phyloP scores from a whole-genome alignment of 2,797 vertebrate genomes.

The Harpagifer antarcticus region DNA sequence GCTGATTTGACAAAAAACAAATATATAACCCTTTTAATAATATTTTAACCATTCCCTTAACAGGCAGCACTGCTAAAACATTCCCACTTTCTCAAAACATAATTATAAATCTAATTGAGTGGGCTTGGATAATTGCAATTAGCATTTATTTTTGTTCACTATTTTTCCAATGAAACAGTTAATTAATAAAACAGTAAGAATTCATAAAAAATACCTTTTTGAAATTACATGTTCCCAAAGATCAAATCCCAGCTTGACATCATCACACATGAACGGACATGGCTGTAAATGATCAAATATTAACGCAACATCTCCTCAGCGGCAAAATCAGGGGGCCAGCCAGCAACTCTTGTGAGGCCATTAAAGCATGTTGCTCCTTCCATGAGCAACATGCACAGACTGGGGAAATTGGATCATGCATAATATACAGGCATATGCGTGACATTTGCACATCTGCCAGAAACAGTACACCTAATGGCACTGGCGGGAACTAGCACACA shows the following conservation, averaged over 20 bases:
- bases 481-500: not conserved
- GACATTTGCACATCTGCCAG: conserved; percentile 25
- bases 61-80: not conserved
- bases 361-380: conserved; percentile 12
- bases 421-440: conserved; percentile 26
- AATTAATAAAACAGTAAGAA: not conserved
- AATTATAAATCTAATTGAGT: not conserved
- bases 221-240: not conserved
- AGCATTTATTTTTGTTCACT: not conserved
- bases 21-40: not conserved
- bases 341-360: not conserved
- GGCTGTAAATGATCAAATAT: conserved; percentile 46
- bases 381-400: conserved; percentile 5
- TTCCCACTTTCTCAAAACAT: not conserved
- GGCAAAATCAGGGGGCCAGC: conserved; percentile 21
- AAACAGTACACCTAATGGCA: conserved; percentile 8
- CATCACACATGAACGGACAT: conserved; percentile 5
- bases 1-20: not conserved
- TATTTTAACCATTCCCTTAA: not conserved
- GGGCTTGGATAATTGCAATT: not conserved
- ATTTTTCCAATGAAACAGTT: not conserved
- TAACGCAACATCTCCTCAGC: conserved; percentile 13
- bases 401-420: conserved; percentile 38
- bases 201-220: not conserved
- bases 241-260: conserved; percentile 9